A percentile compares a stretch with the other conserved stretches of the same genome.
phyloP scores from a whole-genome alignment of 2,113 vertebrate genomes.

The Poecilia latipinna region DNA sequence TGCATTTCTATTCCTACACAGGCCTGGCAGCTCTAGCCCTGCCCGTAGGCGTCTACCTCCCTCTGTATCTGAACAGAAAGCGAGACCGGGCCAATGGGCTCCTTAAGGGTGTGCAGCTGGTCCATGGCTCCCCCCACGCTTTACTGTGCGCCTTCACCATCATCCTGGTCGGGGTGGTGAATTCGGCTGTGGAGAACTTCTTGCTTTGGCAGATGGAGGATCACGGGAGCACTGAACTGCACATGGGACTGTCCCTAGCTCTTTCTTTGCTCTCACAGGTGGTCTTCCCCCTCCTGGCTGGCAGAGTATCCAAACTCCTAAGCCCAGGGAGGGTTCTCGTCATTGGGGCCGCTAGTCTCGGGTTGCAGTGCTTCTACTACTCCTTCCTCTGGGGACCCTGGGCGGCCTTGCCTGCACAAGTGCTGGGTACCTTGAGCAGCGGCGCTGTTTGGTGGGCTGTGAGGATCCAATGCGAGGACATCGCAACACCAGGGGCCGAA shows the following conservation, averaged over 20 bases:
- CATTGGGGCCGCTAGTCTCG: conserved; percentile 71
- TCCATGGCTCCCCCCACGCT: conserved; percentile 76
- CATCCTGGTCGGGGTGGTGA: conserved; percentile 69
- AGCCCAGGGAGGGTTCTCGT: conserved; percentile 65
- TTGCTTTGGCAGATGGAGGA: conserved; percentile 92
- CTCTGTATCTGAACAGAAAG: conserved; percentile 76
- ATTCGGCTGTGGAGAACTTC: conserved; percentile 82
- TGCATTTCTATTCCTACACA: conserved; percentile 84
- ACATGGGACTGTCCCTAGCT: conserved; percentile 83
- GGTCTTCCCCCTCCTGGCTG: conserved; percentile 72
- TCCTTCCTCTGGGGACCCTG: conserved; percentile 86
- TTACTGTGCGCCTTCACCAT: conserved; percentile 78
- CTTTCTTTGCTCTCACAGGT: conserved; percentile 80
- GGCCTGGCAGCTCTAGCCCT: conserved; percentile 60
- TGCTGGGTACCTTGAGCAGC: conserved; percentile 78
- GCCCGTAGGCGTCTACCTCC: conserved; percentile 72
- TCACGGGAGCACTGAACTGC: conserved; percentile 80
- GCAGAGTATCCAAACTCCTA: conserved; percentile 71
- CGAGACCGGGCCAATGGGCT: conserved; percentile 49
- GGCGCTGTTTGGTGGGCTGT: conserved; percentile 86
- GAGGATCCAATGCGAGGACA: conserved; percentile 71
- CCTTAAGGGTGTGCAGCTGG: conserved; percentile 80
- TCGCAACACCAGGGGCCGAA: conserved; percentile 80
- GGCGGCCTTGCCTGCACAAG: conserved; percentile 82
- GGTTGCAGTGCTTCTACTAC: conserved; percentile 84